phyloP scores from a whole-genome alignment of 2,797 vertebrate genomes.

The Pteronotus mesoamericanus region DNA sequence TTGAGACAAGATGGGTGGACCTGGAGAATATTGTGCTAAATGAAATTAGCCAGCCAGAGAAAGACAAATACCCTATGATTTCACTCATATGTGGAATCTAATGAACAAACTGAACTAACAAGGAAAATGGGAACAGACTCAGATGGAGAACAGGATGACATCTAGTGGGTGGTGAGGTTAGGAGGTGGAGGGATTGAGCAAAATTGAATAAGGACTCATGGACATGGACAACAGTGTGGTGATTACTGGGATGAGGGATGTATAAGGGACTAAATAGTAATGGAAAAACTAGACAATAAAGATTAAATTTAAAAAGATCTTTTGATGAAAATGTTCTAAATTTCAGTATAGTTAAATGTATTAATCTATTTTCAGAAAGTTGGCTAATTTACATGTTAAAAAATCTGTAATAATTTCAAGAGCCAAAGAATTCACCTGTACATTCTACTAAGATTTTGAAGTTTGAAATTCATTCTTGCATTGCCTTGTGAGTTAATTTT shows the following conservation, averaged over 20 bases:
- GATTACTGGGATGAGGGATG: no score
- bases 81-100: no score
- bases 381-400: not conserved
- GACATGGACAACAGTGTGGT: no score
- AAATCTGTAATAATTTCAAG: not conserved
- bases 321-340: not conserved
- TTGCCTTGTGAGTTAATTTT: not conserved
- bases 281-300: no score
- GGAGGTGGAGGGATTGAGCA: not conserved
- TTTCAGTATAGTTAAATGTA: not conserved
- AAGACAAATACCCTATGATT: no score
- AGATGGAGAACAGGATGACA: not conserved
- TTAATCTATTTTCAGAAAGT: not conserved
- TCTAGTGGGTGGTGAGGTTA: not conserved
- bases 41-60: no score
- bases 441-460: not conserved
- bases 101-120: no score
- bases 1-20: no score
- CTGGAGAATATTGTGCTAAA: no score
- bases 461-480: not conserved
- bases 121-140: no score
- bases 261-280: no score
- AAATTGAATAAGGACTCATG: not conserved
- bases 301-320: no score
- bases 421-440: not conserved